Evolutionary conservation across 37 sponge, comb jelly and placozoan genomes (phyloP).

Genomic region (Amphimedon queenslandica): DNA sequence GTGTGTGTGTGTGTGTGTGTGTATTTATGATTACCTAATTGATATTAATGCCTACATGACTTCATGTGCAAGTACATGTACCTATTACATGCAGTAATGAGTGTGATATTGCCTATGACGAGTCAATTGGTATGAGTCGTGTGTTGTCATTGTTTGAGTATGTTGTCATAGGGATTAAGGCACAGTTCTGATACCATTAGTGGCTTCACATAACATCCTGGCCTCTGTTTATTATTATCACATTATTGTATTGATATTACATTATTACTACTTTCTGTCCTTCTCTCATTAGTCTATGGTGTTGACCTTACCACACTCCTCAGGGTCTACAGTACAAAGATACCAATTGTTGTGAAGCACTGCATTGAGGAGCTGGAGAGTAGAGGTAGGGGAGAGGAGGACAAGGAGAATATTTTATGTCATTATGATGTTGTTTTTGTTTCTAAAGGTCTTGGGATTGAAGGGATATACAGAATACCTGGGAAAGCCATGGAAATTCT

Average conservation of each 20-base stretch:
- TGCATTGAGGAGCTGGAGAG: constrained; percentile 76
- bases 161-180: too few species aligned
- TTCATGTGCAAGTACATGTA: background rate
- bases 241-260: too few species aligned
- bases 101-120: too few species aligned
- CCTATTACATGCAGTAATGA: background rate
- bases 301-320: constrained; percentile 84
- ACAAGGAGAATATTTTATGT: too few species aligned
- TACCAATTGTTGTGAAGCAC: constrained; percentile 65
- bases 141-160: too few species aligned
- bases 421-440: background rate
- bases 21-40: background rate
- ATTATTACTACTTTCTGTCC: background rate
- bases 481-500: constrained; percentile 59
- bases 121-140: too few species aligned
- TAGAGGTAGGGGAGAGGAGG: too few species aligned
- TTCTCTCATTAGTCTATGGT: constrained; percentile 67
- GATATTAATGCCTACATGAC: background rate
- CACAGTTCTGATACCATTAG: background rate
- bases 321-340: constrained; percentile 72
- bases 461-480: constrained; percentile 69
- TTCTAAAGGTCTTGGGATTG: constrained; percentile 65
- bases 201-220: too few species aligned
- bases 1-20: constrained; percentile 21
- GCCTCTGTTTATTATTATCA: too few species aligned